These are phyloP conservation scores for Stenolophus ochropezus DNA, from an alignment of 2,888 invertebrate genomes.

Conservation along the genomic window DNA sequence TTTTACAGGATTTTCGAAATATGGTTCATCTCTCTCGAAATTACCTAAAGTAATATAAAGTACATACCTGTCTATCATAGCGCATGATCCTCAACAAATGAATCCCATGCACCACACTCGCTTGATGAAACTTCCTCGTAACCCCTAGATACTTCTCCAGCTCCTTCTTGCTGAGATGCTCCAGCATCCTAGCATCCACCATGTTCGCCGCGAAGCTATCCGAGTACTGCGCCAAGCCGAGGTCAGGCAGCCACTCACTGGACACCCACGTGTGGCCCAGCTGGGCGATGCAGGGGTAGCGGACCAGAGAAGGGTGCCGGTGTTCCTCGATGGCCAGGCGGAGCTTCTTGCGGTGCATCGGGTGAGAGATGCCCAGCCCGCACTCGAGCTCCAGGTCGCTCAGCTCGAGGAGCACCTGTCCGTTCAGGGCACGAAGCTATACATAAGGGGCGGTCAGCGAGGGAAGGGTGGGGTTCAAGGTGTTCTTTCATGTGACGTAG, in stretches of 20 bases:
- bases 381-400: constrained; percentile 94
- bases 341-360: constrained; percentile 94
- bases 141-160: constrained; percentile 95
- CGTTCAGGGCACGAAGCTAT: constrained; percentile 82
- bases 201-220: constrained; percentile 91
- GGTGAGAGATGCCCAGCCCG: constrained; percentile 92
- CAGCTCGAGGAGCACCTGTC: constrained; percentile 91
- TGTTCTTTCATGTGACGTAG: too few species aligned
- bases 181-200: constrained; percentile 95
- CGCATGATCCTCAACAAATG: constrained; percentile 93
- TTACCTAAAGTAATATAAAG: too few species aligned
- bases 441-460: constrained; percentile 72
- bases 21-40: too few species aligned
- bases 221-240: constrained; percentile 91
- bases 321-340: constrained; percentile 95
- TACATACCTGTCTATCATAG: constrained; percentile 80
- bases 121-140: constrained; percentile 95
- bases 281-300: constrained; percentile 91
- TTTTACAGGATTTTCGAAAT: too few species aligned
- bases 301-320: constrained; percentile 88
- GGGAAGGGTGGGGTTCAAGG: too few species aligned
- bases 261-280: constrained; percentile 95
- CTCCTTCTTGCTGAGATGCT: constrained; percentile 94
- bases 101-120: constrained; percentile 94
- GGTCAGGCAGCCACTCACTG: constrained; percentile 93